Base-by-base conservation (phyloP, 2,113 vertebrate species). In the Nymphicus hollandicus region DNA sequence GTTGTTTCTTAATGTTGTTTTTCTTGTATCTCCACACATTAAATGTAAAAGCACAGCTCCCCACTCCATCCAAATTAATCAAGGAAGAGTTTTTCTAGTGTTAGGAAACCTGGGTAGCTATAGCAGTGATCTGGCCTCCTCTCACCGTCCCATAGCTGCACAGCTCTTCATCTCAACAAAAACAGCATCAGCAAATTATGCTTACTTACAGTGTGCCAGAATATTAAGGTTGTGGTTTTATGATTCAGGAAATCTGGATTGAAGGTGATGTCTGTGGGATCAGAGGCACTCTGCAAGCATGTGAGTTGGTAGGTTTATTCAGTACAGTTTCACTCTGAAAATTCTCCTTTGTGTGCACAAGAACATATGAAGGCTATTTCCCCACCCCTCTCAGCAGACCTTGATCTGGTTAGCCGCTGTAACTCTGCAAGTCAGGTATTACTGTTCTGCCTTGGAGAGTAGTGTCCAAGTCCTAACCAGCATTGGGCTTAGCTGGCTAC, bases 91-190 rank as follows among this genome's bases (percentile, higher is more conserved):
- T 88, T 76, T 86, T 72, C 31, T 33, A 78, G 35, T 24, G 28
- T 46, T 41, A 81, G 49, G 78, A 72, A 61, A 37, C 10, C 47
- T 46, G 13, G 41, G 11, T 66, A 81, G 7, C 56, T 66, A 61
- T 6, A 64, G 9, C 23, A 43, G 10, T 61, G 12, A 8, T 66
- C 61, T 73, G 37, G 9, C 31, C 13, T 74, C 15, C 13, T 27
- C 17, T 25, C 7, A 1, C 24, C 2, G 2, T 16, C 18, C 27
- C 13, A 15, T 12, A 46, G 49, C 23, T 27, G 2, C 52, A 27
- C 17, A 72, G 63, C 22, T 55, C 29, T 55, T 65, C 41, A 15
- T 63, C 66, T 91, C 52, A 74, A 33, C 47, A 74, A 61, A 91
- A 84, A 39, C 37, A 16, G 19, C 24, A 70, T 35, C 41, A 44